Conservation (phyloP, 2,113 vertebrate genomes). For the Aspiorhynchus laticeps region DNA sequence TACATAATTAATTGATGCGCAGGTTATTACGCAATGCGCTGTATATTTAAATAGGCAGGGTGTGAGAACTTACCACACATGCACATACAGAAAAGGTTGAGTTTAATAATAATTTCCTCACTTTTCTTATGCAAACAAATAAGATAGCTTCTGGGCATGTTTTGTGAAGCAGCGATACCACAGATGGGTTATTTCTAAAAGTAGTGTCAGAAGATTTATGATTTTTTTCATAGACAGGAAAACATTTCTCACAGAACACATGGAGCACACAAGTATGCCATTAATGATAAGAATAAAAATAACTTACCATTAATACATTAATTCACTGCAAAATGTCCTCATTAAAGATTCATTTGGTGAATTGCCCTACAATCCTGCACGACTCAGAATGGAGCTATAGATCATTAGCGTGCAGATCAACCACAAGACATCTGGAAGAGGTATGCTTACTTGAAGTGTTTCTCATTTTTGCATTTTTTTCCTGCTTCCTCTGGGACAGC, state of each 20-base stretch:
- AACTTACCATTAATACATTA: constrained; percentile 12
- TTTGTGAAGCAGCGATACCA: neutral
- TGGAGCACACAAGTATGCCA: neutral
- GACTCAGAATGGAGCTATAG: constrained; percentile 13
- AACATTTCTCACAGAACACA: neutral
- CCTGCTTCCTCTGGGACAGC: neutral
- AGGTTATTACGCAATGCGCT: constrained; percentile 22
- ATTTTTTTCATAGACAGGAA: neutral
- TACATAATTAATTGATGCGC: constrained; percentile 26
- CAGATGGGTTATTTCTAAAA: constrained; percentile 7
- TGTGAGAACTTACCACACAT: neutral
- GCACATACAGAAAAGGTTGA: neutral
- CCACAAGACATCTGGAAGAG: constrained; percentile 8
- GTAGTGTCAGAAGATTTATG: neutral
- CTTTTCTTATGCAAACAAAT: constrained; percentile 30
- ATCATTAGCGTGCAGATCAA: neutral
- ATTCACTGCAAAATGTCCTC: constrained; percentile 1
- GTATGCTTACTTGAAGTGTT: neutral
- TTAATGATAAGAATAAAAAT: constrained; percentile 8
- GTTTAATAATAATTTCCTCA: constrained; percentile 20
- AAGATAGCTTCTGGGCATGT: constrained; percentile 11
- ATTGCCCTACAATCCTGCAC: constrained; percentile 17
- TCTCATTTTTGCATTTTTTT: neutral
- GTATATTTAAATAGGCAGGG: constrained; percentile 17
- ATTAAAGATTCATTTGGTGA: constrained; percentile 13